Evolutionary conservation across 2,888 invertebrate genomes (phyloP), one percentile per base, ranked within the genome.

Genomic region (Drosophila nigricruria): DNA sequence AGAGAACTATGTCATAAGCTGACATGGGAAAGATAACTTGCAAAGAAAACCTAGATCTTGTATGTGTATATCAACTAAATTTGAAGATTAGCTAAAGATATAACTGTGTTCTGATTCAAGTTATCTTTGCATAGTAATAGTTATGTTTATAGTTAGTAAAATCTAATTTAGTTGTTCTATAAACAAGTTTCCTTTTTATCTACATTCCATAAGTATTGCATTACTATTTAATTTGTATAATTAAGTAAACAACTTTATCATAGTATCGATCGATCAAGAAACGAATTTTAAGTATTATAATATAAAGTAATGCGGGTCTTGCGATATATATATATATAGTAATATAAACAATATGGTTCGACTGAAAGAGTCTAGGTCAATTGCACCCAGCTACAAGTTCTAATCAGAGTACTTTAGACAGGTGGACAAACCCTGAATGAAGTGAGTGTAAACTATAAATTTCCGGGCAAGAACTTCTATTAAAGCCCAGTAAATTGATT

Each of bases 401-500:
- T 27, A 47, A 18, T n/a, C 27, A n/a, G 5, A 18, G 12, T 1
- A n/a, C 45, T n/a, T n/a, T 9, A n/a, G n/a, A 10, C 45, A 5
- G 4, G 1, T 27, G 18, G n/a, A n/a, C 10, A n/a, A 49, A 5
- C 5, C 3, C 27, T 3, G 10, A 5, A 12, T 30, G 18, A 47
- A 27, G 0, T 9, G 3, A n/a, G n/a, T 10, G 27, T 27, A 9
- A 49, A 20, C 18, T 49, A 10, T 18, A 18, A 1, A 30, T 30
- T 20, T 18, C 20, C 18, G 5, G 8, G 8, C 32, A 49, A 49
- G 20, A 30, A 18, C 0, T 32, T 18, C 18, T 8, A 32, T 6
- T 49, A 14, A 49, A 49, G 49, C 20, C 18, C 49, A 18, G 30
- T 18, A 49, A 49, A 49, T 32, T 49, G 18, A 36, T 56, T 56